Conservation (phyloP, 1,140 invertebrate genomes). For the Brachionus manjavacas region DNA sequence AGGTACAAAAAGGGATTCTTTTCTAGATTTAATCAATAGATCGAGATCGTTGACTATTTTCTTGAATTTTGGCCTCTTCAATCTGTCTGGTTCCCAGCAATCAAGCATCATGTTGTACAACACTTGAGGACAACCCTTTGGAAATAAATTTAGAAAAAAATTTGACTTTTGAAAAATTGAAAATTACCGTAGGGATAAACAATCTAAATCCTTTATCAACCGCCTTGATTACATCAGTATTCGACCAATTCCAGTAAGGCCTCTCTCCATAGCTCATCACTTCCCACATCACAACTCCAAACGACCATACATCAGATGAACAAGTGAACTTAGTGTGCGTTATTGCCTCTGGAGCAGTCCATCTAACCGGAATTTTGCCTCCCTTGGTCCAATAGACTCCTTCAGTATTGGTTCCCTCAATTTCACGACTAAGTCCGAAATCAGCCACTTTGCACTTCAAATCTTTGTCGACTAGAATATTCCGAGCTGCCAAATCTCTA, state of each 20-base stretch:
- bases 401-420: slow-evolving; percentile 65
- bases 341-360: slow-evolving; percentile 98
- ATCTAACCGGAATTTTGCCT: slow-evolving; percentile 96
- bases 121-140: slow-evolving; percentile 62
- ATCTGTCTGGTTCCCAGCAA: slow-evolving; percentile 96
- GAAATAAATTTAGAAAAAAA: background rate
- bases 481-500: slow-evolving; percentile 83
- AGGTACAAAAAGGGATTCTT: slow-evolving; percentile 50
- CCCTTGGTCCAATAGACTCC: slow-evolving; percentile 80
- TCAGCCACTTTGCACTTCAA: slow-evolving; percentile 99
- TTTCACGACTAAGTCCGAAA: slow-evolving; percentile 90
- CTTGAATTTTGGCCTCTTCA: slow-evolving; percentile 86
- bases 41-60: slow-evolving; percentile 63
- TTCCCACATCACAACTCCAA: slow-evolving; percentile 98
- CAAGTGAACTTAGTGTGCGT: slow-evolving; percentile 98
- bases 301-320: slow-evolving; percentile 96
- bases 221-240: slow-evolving; percentile 97
- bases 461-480: slow-evolving; percentile 93
- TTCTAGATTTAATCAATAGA: slow-evolving; percentile 25
- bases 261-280: slow-evolving; percentile 97
- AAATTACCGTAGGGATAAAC: slow-evolving; percentile 80
- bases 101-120: slow-evolving; percentile 96
- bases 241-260: slow-evolving; percentile 99
- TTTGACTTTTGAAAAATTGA: background rate
- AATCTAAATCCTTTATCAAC: slow-evolving; percentile 91